phyloP scores from a whole-genome alignment of 2,888 invertebrate species.

The Drepana falcataria region DNA sequence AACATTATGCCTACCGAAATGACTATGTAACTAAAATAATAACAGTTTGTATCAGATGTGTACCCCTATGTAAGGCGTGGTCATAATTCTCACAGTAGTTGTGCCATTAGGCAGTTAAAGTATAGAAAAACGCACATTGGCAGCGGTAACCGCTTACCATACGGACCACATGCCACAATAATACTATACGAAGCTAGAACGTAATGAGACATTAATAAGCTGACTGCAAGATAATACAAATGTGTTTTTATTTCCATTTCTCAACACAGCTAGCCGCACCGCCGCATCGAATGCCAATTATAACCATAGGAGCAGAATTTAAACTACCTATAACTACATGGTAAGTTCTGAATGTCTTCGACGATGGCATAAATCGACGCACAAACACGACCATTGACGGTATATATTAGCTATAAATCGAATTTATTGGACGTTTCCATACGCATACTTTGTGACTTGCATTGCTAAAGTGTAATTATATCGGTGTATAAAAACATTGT shows the following conservation, averaged over 20 bases:
- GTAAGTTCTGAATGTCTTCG: slow-evolving; percentile 14
- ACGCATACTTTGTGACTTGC: slow-evolving; percentile 21
- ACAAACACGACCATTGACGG: slow-evolving; percentile 41
- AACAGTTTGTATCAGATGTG: too few species aligned
- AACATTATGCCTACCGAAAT: too few species aligned
- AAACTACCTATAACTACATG: slow-evolving; percentile 17
- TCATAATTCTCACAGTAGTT: too few species aligned
- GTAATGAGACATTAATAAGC: not conserved
- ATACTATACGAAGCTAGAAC: too few species aligned
- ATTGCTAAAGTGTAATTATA: slow-evolving; percentile 17
- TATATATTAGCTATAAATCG: slow-evolving; percentile 56
- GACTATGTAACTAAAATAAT: too few species aligned
- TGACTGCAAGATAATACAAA: not conserved
- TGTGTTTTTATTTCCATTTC: not conserved
- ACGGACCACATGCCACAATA: too few species aligned
- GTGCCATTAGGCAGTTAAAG: too few species aligned
- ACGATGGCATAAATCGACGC: slow-evolving; percentile 34
- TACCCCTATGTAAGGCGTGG: too few species aligned
- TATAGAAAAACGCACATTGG: too few species aligned
- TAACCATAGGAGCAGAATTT: slow-evolving; percentile 17
- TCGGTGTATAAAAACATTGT: slow-evolving; percentile 8
- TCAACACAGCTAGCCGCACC: not conserved
- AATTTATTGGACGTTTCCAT: slow-evolving; percentile 33
- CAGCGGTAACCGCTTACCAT: too few species aligned
- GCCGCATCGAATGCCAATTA: slow-evolving; percentile 24